Conservation (phyloP, 2,888 invertebrate species). For the Meiosimyza platycephala region DNA sequence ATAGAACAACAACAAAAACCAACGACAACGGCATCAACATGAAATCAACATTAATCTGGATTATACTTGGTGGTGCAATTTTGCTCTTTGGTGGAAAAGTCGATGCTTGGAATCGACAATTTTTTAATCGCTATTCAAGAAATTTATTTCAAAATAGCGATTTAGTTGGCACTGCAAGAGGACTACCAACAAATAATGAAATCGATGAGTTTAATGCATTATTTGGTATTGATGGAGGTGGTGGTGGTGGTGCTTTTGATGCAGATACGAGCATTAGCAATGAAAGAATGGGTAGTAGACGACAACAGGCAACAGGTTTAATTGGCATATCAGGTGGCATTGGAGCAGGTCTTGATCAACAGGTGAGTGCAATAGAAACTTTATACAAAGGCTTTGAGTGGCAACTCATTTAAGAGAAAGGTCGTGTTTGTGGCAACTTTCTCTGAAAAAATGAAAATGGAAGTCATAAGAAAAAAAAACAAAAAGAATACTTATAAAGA, state of each 20-base stretch:
- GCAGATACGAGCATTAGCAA: not conserved
- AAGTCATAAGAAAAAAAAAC: not conserved
- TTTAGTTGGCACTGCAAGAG: constrained; percentile 14
- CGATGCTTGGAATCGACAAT: constrained; percentile 79
- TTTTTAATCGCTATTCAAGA: constrained; percentile 87
- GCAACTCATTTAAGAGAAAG: not conserved
- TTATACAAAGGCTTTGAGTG: not conserved
- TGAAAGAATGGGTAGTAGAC: no score
- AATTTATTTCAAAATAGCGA: constrained; percentile 47
- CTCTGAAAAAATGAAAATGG: no score
- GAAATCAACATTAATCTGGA: constrained; percentile 57
- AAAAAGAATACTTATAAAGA: not conserved
- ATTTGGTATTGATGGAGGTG: constrained; percentile 33
- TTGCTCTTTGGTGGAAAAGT: constrained; percentile 58
- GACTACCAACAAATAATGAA: constrained; percentile 28
- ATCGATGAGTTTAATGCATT: constrained; percentile 38
- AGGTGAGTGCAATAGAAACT: constrained; percentile 48
- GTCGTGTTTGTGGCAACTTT: not conserved
- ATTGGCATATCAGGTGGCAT: not conserved
- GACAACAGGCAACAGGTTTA: not conserved
- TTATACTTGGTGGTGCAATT: constrained; percentile 52
- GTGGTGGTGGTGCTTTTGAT: not conserved
- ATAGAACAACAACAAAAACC: not conserved
- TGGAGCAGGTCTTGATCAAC: constrained; percentile 45
- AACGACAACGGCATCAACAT: constrained; percentile 43